Conservation (phyloP, 2,113 vertebrate genomes). For the Nicator chloris region DNA sequence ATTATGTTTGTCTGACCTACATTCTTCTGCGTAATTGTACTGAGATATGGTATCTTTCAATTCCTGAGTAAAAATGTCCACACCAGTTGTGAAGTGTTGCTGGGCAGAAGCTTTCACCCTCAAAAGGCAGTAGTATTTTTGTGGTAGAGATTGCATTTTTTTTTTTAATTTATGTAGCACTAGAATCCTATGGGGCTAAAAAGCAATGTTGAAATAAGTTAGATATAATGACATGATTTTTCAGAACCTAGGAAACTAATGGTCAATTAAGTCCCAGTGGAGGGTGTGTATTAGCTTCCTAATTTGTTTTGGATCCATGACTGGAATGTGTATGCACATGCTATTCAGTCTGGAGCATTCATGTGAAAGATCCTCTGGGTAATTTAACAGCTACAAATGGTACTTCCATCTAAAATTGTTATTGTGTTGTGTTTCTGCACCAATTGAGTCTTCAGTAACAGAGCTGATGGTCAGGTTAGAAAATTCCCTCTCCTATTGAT, state of each 20-base stretch:
- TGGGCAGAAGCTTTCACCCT: conserved; percentile 25
- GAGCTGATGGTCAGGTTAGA: not conserved
- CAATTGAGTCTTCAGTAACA: not conserved
- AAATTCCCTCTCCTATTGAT: not conserved
- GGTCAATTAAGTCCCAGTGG: conserved; percentile 57
- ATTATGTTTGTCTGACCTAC: conserved; percentile 60
- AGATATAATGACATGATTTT: conserved; percentile 59
- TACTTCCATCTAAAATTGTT: conserved; percentile 35
- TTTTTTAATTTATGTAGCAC: not conserved
- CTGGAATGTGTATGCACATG: conserved; percentile 9
- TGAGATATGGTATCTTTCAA: conserved; percentile 34
- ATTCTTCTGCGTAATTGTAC: conserved; percentile 41
- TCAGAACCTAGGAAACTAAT: conserved; percentile 62
- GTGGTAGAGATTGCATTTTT: not conserved
- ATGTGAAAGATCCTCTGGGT: conserved; percentile 52
- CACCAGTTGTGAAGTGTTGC: conserved; percentile 2
- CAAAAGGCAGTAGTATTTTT: conserved; percentile 15
- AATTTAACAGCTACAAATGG: conserved; percentile 53
- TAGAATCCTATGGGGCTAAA: conserved; percentile 19
- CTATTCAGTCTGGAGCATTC: conserved; percentile 6
- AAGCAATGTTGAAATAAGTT: conserved; percentile 31
- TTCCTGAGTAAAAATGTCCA: conserved; percentile 20
- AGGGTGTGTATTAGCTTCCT: conserved; percentile 41
- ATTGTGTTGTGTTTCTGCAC: conserved; percentile 25
- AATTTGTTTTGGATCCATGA: conserved; percentile 55